A percentile compares a stretch with the other conserved stretches of the same genome.
Conservation (phyloP, 2,888 invertebrate genomes). For the Scotopteryx bipunctaria region DNA sequence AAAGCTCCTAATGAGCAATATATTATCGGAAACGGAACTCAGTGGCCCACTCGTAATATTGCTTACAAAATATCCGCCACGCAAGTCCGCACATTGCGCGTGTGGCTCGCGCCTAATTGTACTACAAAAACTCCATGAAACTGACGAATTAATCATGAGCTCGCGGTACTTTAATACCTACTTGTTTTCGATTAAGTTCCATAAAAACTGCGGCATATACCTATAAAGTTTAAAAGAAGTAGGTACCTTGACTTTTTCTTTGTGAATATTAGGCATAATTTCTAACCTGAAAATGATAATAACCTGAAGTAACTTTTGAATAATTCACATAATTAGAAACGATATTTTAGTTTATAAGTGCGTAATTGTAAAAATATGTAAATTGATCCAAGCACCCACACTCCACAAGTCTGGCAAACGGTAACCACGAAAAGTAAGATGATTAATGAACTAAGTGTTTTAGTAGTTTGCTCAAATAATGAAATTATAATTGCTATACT, state of each 20-base stretch:
- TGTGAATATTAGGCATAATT: too few species aligned
- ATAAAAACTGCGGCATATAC: background rate
- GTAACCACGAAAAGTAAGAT: slow-evolving; percentile 59
- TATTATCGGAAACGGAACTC: slow-evolving; percentile 64
- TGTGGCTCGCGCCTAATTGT: slow-evolving; percentile 69
- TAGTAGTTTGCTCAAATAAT: slow-evolving; percentile 69
- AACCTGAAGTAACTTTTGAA: background rate
- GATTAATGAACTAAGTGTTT: slow-evolving; percentile 68
- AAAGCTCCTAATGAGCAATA: slow-evolving; percentile 68
- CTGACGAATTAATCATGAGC: slow-evolving; percentile 73
- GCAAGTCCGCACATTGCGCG: slow-evolving; percentile 53
- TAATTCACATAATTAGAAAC: background rate
- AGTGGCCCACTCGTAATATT: slow-evolving; percentile 61
- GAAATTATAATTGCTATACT: slow-evolving; percentile 28
- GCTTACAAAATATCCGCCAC: slow-evolving; percentile 66
- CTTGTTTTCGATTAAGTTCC: background rate
- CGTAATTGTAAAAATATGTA: slow-evolving; percentile 68
- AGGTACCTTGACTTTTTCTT: too few species aligned
- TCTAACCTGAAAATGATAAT: too few species aligned
- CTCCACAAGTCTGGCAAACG: slow-evolving; percentile 42
- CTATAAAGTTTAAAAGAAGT: too few species aligned
- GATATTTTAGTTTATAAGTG: background rate
- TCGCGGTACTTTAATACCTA: slow-evolving; percentile 45
- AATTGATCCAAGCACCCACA: slow-evolving; percentile 56
- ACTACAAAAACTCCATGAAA: slow-evolving; percentile 76